Evolutionary conservation across 53 echinoderm and acorn worm species (phyloP), one percentile per base, ranked within the genome.

Genomic region (Stichopus horrens): DNA sequence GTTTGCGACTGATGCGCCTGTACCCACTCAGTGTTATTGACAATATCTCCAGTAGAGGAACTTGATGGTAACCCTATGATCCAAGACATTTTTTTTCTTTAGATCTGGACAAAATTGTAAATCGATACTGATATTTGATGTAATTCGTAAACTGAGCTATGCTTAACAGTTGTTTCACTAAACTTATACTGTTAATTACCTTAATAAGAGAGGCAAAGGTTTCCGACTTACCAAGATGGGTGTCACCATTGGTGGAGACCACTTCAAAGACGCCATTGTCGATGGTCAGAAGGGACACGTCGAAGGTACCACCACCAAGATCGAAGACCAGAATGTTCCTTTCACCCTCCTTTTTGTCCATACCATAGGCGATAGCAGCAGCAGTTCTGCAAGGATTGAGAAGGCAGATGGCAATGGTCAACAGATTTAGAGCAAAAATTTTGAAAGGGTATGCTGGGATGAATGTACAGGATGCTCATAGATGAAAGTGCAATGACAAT

Each of bases 181-280:
- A 37, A 37, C 37, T 37, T 37, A n/a, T 37, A 37, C 37, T 37
- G 37, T 2, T 37, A 37, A 37, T 37, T 37, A 37, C 37, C 37
- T 37, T 37, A 37, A 37, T 37, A 37, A 37, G 37, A 37, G 37
- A 37, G 37, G 37, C 37, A 2, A 1, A 37, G 37, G 2, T 37
- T 37, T 37, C 37, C 23, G 11, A 79, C 96, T 94, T 90, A 96
- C 96, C 98, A 82, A 97, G 95, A 94, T 97, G 98, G 23, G 98
- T 97, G 65, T 97, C 98, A 56, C 98, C 98, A 85, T 94, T 97
- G 67, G 98, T 97, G 9, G 95, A 86, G 7, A 97, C 89, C 5
- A 97, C 98, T 94, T 97, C 95, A 94, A 97, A 97, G 89, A 97
- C 95, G 9, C 98, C 98, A 59, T 95, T 95, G 74, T 97, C 98